Evolutionary conservation across 2,113 vertebrate genomes (phyloP).

Genomic region (Blennius ocellaris): DNA sequence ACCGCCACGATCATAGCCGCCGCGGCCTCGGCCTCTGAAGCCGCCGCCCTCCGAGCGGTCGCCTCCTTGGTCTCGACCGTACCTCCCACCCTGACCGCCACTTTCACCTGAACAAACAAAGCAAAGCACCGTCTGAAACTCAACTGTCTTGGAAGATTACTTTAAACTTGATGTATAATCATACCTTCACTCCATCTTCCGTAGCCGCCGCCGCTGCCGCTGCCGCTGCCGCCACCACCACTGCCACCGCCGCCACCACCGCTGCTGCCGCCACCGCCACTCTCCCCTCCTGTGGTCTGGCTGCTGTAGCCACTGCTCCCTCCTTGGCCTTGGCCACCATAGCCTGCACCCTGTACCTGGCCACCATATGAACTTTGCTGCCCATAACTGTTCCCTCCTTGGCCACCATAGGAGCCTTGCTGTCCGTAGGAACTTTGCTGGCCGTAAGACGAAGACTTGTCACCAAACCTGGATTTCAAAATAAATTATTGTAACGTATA

Average conservation of each 20-base stretch:
- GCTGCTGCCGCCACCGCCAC: constrained; percentile 24
- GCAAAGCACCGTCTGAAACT: no score
- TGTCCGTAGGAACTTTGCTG: constrained; percentile 61
- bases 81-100: constrained; percentile 74
- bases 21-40: constrained; percentile 79
- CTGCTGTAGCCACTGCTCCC: constrained; percentile 23
- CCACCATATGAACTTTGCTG: constrained; percentile 67
- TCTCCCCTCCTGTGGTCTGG: constrained; percentile 36
- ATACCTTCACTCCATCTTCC: constrained; percentile 81
- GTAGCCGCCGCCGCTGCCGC: constrained; percentile 51
- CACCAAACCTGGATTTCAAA: constrained; percentile 65
- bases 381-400: constrained; percentile 47
- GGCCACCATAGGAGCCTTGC: constrained; percentile 60
- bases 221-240: constrained; percentile 17
- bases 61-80: constrained; percentile 78
- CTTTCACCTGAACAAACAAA: constrained; percentile 68
- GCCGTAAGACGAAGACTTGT: constrained; percentile 71
- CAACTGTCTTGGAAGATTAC: no score
- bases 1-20: constrained; percentile 64
- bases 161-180: no score
- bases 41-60: constrained; percentile 81
- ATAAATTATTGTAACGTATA: not conserved
- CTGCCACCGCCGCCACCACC: constrained; percentile 6
- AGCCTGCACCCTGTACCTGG: constrained; percentile 57
- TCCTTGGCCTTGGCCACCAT: constrained; percentile 45